phyloP scores from a whole-genome alignment of 2,888 invertebrate genomes.

The Neoscelio sp. region DNA sequence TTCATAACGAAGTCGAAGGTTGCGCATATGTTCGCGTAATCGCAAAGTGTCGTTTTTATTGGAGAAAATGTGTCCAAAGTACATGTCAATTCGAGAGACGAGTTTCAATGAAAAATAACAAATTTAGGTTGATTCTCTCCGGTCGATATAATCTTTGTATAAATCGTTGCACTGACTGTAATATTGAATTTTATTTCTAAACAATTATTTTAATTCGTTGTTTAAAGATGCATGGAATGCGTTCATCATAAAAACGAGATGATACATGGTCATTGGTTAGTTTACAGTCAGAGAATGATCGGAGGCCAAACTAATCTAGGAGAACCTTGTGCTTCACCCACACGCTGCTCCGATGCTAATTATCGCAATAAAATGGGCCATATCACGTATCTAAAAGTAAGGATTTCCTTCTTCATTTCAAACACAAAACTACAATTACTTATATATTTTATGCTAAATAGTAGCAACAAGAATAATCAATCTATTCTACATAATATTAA shows the following conservation, averaged over 20 bases:
- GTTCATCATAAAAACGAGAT: conserved; percentile 39
- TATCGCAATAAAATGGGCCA: conserved; percentile 49
- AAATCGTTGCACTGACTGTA: too few relatives aligned
- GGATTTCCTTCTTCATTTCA: conserved; percentile 17
- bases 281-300: conserved; percentile 61
- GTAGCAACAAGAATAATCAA: too few relatives aligned
- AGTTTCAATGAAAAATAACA: conserved; percentile 19
- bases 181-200: conserved; percentile 11
- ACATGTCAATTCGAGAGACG: conserved; percentile 33
- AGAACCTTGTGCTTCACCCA: conserved; percentile 72
- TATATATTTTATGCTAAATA: too few relatives aligned
- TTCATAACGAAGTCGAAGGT: conserved; percentile 67
- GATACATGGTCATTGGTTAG: conserved; percentile 46
- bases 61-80: conserved; percentile 56
- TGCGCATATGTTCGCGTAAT: conserved; percentile 69
- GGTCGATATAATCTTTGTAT: too few relatives aligned
- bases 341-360: conserved; percentile 59
- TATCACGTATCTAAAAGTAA: conserved; percentile 3
- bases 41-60: conserved; percentile 48
- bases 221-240: conserved; percentile 31
- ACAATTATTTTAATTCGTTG: too few relatives aligned
- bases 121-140: too few relatives aligned
- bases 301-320: conserved; percentile 72
- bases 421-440: too few relatives aligned
- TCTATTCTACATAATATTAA: too few relatives aligned